Evolutionary conservation across 2,888 invertebrate species (phyloP).

Genomic region (Lithosia quadra): DNA sequence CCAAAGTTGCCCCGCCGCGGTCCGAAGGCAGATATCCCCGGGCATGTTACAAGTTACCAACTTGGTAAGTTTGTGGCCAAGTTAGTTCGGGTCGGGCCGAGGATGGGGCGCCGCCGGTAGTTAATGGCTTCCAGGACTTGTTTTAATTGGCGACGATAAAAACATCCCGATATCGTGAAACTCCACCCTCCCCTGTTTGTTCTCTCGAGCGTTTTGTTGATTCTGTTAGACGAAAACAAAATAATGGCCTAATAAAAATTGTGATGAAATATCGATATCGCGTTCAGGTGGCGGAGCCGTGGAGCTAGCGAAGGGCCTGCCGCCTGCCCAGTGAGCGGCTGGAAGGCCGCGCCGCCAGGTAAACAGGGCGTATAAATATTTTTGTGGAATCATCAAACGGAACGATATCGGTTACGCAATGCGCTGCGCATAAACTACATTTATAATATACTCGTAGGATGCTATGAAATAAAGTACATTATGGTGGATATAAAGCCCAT

Average conservation of each 20-base stretch:
- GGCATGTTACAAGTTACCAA: slow-evolving; percentile 15
- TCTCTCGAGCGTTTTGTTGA: slow-evolving; percentile 33
- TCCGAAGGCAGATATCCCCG: slow-evolving; percentile 20
- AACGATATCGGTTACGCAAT: slow-evolving; percentile 40
- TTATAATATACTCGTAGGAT: slow-evolving; percentile 24
- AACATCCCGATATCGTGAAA: slow-evolving; percentile 30
- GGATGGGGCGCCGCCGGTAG: background rate
- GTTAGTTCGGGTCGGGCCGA: background rate
- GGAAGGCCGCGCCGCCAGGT: slow-evolving; percentile 21
- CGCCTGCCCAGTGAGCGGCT: background rate
- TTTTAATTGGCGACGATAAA: slow-evolving; percentile 42
- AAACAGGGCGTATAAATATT: slow-evolving; percentile 33
- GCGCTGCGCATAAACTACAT: slow-evolving; percentile 30
- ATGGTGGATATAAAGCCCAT: slow-evolving; percentile 47
- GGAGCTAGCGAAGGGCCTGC: background rate
- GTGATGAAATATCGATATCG: slow-evolving; percentile 34
- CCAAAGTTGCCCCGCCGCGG: slow-evolving; percentile 24
- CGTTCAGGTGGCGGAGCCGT: background rate
- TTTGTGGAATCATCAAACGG: slow-evolving; percentile 35
- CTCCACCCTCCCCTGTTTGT: slow-evolving; percentile 30
- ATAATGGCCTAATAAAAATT: slow-evolving; percentile 34
- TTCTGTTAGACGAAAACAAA: slow-evolving; percentile 36
- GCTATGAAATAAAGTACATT: slow-evolving; percentile 48
- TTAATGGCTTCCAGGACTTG: slow-evolving; percentile 32
- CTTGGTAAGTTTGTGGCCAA: background rate